Conservation (phyloP, 2,797 vertebrate species). For the Coilia nasus region DNA sequence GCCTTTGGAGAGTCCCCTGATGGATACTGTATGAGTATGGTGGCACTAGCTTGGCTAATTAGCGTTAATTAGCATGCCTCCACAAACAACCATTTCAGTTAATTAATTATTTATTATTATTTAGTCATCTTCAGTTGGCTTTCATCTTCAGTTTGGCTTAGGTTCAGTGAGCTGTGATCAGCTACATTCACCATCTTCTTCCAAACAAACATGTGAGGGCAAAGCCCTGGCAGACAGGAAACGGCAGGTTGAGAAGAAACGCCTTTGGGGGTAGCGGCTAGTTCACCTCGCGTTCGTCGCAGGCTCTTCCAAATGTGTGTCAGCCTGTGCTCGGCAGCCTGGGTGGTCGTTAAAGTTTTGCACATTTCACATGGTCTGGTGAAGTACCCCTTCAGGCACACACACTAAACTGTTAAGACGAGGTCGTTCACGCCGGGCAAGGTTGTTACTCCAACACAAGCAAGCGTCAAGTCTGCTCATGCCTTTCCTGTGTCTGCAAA, state of each 20-base stretch:
- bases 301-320: not conserved
- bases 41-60: no score
- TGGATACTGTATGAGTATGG: no score
- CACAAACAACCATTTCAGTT: not conserved
- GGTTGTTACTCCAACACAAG: not conserved
- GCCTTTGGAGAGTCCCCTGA: no score
- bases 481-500: not conserved
- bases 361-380: not conserved
- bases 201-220: not conserved
- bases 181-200: not conserved
- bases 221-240: not conserved
- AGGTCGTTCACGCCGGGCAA: not conserved
- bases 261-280: not conserved
- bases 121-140: not conserved
- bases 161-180: not conserved
- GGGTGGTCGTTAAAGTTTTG: slow-evolving; percentile 12
- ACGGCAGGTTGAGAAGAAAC: not conserved
- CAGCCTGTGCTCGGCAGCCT: not conserved
- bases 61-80: not conserved
- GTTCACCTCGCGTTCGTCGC: not conserved
- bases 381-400: not conserved
- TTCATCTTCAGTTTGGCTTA: not conserved
- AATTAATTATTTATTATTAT: not conserved
- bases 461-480: slow-evolving; percentile 19
- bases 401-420: slow-evolving; percentile 11